These are phyloP conservation scores for Ormyrus thymus DNA, from an alignment of 2,888 invertebrate species.

Conservation along the genomic window DNA sequence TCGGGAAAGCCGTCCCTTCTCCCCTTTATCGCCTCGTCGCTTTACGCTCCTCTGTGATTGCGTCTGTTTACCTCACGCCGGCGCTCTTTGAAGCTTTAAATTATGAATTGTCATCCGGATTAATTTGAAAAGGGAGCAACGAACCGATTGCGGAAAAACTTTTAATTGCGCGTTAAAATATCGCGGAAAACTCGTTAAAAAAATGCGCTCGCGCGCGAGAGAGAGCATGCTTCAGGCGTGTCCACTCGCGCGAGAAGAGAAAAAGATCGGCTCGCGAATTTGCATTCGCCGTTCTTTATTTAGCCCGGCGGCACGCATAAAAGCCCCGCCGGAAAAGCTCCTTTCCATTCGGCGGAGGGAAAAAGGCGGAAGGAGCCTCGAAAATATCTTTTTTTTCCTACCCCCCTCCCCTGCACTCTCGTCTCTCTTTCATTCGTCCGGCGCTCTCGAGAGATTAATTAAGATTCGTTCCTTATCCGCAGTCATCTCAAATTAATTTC, in stretches of 20 bases:
- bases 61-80: neutral
- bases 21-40: neutral
- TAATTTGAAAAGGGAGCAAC: neutral
- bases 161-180: neutral
- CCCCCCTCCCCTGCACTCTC: neutral
- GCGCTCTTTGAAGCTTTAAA: neutral
- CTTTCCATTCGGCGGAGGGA: neutral
- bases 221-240: no score
- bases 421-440: constrained; percentile 5
- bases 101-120: neutral
- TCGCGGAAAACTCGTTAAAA: no score
- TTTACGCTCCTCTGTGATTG: neutral
- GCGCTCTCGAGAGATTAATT: constrained; percentile 29
- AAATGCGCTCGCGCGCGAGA: no score
- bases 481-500: constrained; percentile 54
- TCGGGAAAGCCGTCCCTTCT: neutral
- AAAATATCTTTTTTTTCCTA: constrained; percentile 16
- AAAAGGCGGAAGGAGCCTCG: neutral
- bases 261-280: neutral
- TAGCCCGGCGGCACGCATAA: neutral
- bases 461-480: constrained; percentile 46
- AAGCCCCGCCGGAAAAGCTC: neutral
- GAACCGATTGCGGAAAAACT: neutral
- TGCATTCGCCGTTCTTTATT: constrained; percentile 2
- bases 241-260: neutral